Evolutionary conservation across 2,797 vertebrate species (phyloP), one percentile per base, ranked within the genome.

Genomic region (Passerculus sandwichensis): DNA sequence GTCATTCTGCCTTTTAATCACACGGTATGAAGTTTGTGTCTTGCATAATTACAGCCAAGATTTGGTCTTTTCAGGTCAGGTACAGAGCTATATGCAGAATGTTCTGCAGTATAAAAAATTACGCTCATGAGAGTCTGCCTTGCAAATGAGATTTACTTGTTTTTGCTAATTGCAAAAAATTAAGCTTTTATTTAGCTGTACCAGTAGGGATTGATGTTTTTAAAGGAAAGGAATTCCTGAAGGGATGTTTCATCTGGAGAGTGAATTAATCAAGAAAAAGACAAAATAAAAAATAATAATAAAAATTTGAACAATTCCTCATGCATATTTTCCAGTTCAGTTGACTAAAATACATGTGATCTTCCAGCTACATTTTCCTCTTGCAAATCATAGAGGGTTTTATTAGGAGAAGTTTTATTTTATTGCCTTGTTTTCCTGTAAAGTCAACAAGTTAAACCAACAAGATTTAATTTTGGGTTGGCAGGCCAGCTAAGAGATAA

Each of bases 381-480:
- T 86, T 65, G 25, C 60, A 81, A 84, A 74, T 83, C 77, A 47
- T 18, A n/a, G 56, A 72, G 70, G 1, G 75, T 95, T 95, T 95
- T 95, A 91, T 78, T 74, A 56, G 88, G 27, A 89, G 80, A 36
- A 83, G 65, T 91, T 94, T 93, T 85, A 40, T 94, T 94, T 97
- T 95, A 96, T 85, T 91, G 94, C 91, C 90, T 86, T 89, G 87
- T 95, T 95, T 97, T 96, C 96, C 93, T 89, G 72, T 73, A 89
- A 93, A 95, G 88, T 82, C 90, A 91, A 85, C 85, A 94, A 95
- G 88, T 97, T 94, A 85, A 96, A 97, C 91, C 88, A 96, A 96
- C 91, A 94, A 96, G 87, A 91, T 92, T 97, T 91, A 89, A 85
- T 94, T 94, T 95, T 75, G 71, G 71, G 88, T 85, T 83, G 83